A percentile compares a stretch with the other conserved stretches of the same genome.
These are phyloP conservation scores for Hippopotamus amphibius DNA, from an alignment of 2,113 vertebrate genomes.

Conservation along the genomic window DNA sequence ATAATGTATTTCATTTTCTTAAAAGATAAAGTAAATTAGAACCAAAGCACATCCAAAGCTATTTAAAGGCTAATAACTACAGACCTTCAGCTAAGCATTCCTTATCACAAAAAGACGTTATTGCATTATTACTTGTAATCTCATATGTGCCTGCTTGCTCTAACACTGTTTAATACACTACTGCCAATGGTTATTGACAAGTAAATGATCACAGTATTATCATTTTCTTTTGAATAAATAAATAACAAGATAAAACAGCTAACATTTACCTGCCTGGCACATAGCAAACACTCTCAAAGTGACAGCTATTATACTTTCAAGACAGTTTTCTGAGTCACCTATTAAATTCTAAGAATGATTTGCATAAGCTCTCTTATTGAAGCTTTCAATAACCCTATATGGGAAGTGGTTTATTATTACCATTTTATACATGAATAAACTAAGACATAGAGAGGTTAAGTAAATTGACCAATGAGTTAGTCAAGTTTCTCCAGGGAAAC, in stretches of 20 bases:
- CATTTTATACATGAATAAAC: not conserved
- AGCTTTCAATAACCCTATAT: not conserved
- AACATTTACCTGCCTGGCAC: not conserved
- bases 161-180: not conserved
- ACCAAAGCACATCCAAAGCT: conserved; percentile 25
- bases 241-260: not conserved
- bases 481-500: not conserved
- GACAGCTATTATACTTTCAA: not conserved
- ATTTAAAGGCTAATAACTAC: conserved; percentile 29
- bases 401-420: not conserved
- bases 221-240: conserved; percentile 55
- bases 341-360: not conserved
- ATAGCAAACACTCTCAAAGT: not conserved
- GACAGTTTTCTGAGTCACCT: not conserved
- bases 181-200: conserved; percentile 23
- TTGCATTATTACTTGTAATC: not conserved
- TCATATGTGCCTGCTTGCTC: not conserved
- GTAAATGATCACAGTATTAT: not conserved
- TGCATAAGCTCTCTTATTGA: not conserved
- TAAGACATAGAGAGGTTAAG: not conserved
- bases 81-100: not conserved
- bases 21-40: conserved; percentile 62
- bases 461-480: not conserved
- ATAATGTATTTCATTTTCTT: conserved; percentile 33
- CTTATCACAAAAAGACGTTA: conserved; percentile 44